Evolutionary conservation across 1,140 invertebrate species (phyloP), one percentile per base, ranked within the genome.

Genomic region (Neodiprion pinetum): DNA sequence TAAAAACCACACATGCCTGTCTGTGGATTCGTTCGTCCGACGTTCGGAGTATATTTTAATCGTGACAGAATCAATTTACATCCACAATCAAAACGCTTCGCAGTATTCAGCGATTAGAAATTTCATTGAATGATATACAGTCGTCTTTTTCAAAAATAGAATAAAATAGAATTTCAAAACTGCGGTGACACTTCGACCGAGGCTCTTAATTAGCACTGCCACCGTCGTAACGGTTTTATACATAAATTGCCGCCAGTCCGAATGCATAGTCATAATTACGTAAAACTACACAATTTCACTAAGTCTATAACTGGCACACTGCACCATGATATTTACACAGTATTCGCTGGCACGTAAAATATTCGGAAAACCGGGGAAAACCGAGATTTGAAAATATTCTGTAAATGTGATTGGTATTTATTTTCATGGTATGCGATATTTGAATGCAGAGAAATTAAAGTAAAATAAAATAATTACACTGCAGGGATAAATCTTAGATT

Each of bases 201-300:
- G 12, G 61, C 4, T 65, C 7, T 69, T 21, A 47, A 69, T 23
- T 21, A 69, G 12, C 67, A 69, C 67, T 69, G 67, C 67, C 67
- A 69, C 67, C 17, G 9, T 69, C 40, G 21, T 69, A 23, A 47
- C n/a, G 10, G 7, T 47, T 23, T 21, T 69, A 21, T 69, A 11
- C 11, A 53, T 53, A 61, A 17, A 61, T 61, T 61, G 1, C 28
- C 28, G 28, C 28, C 28, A 40, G 28, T 40, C 28, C 28, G 28
- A 40, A 40, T 1, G 5, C 28, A 40, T 40, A 40, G 28, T 40
- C 28, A 40, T 5, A 40, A 40, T 40, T 3, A 40, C 28, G 28
- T 40, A 40, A 40, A 40, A 5, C 5, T 40, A 40, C 5, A 40
- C 2, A 40, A 40, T 40, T 40, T 40, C 28, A 40, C 28, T 3